These are phyloP conservation scores for Selene dorsalis DNA, from an alignment of 2,797 vertebrate species.

Conservation along the genomic window DNA sequence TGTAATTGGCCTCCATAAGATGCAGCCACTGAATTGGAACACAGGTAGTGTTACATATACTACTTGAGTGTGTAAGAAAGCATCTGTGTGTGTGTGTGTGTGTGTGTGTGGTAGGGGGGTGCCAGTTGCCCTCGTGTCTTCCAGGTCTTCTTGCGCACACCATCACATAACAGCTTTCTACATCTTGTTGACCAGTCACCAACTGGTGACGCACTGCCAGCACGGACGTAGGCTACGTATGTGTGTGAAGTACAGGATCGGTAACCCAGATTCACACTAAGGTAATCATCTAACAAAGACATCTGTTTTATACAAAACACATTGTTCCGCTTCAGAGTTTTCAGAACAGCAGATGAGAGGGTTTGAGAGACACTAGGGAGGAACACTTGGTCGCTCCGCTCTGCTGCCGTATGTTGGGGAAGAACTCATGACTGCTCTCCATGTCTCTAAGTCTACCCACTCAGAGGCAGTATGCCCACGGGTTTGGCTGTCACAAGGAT, in stretches of 20 bases:
- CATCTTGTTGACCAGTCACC: neutral
- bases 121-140: neutral
- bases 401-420: neutral
- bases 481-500: neutral
- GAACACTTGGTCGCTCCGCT: neutral
- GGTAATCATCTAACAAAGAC: neutral
- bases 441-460: neutral
- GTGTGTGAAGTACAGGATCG: neutral
- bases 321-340: neutral
- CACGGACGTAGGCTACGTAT: neutral
- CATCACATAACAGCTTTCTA: neutral
- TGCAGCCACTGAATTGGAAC: no score
- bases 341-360: neutral
- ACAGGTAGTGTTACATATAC: neutral
- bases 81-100: no score
- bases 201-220: no score
- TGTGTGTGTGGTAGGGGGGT: no score
- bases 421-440: neutral
- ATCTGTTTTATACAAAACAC: neutral
- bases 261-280: neutral
- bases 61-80: neutral
- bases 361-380: neutral
- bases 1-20: no score
- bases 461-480: neutral
- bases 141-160: neutral